Base-by-base conservation (phyloP, 2,797 vertebrate genomes). In the Xenopus petersii region DNA sequence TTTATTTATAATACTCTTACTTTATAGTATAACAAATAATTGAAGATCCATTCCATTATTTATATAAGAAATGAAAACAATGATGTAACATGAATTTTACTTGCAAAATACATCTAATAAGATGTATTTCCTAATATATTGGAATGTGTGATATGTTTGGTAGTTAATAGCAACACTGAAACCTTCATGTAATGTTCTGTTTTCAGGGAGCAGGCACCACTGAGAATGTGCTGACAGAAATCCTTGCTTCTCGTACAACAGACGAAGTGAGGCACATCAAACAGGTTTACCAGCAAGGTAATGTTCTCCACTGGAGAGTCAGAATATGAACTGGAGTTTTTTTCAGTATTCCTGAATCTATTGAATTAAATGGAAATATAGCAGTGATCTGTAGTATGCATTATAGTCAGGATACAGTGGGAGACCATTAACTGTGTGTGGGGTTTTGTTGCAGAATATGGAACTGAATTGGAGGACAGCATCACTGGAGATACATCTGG, bases 241-340 rank as follows among this genome's bases (percentile, higher is more conserved):
- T 98, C 81, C 85, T 98, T 86, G 94, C 95, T 24, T 98, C 97
- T 66, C 94, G 96, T 87, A 95, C 93, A 9, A 83, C 90, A 0
- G 84, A 86, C 0, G 90, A 97, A 83, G 81, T 98, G 24, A 90
- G 73, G 79, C 88, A 92, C 58, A 93, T 98, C 73, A 86, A 86
- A 76, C 91, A 94, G 81, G 93, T 91, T 58, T 99, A 98, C 84
- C 92, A 94, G 83, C 92, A 94, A 94, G 96, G 97, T 98, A 86
- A 82, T 26, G 11, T 51, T 51, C 49, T 12, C 3, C n/a, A 5
- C 1, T 7, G 2, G 11, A 11, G 59, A 16, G 17, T 60, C 5
- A 5, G 24, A 60, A 10, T 16, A 60, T 24, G 5, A 60, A 17
- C 12, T 17, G 36, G 36, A 42, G 36, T 9, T 42, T 42, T 2